phyloP scores from a whole-genome alignment of 2,888 invertebrate species.

The Leistus spinibarbis region DNA sequence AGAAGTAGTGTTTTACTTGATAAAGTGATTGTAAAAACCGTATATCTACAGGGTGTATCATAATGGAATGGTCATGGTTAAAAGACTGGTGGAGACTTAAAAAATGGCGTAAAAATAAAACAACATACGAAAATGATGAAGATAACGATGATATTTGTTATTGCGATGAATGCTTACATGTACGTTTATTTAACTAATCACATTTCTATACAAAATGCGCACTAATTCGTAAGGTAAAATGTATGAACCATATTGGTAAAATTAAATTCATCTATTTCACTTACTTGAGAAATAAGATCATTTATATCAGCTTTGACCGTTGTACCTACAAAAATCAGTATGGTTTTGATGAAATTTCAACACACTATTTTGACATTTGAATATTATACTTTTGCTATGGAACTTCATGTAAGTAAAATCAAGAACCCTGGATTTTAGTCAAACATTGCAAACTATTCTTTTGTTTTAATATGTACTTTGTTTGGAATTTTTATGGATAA shows the following conservation, averaged over 20 bases:
- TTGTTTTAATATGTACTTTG: not conserved
- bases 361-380: not conserved
- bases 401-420: not conserved
- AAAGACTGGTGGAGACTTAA: conserved; percentile 83
- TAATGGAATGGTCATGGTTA: conserved; percentile 81
- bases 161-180: conserved; percentile 73
- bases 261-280: not conserved
- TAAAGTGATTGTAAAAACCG: conserved; percentile 23
- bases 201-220: not conserved
- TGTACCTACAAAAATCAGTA: not conserved
- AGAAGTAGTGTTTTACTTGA: conserved; percentile 41
- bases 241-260: not conserved
- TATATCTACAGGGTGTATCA: conserved; percentile 25
- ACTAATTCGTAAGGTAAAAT: not conserved
- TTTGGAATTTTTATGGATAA: not conserved
- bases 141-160: conserved; percentile 69
- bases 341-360: not conserved
- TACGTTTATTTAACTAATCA: conserved; percentile 43
- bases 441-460: not conserved
- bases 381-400: not conserved
- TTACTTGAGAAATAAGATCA: not conserved
- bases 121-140: conserved; percentile 55
- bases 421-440: not conserved
- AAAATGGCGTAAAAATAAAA: conserved; percentile 67
- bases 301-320: conserved; percentile 10